Percentiles rank a stretch among this genome's conserved stretches.
phyloP scores from a whole-genome alignment of 2,113 vertebrate genomes.

The Macquaria ambigua region DNA sequence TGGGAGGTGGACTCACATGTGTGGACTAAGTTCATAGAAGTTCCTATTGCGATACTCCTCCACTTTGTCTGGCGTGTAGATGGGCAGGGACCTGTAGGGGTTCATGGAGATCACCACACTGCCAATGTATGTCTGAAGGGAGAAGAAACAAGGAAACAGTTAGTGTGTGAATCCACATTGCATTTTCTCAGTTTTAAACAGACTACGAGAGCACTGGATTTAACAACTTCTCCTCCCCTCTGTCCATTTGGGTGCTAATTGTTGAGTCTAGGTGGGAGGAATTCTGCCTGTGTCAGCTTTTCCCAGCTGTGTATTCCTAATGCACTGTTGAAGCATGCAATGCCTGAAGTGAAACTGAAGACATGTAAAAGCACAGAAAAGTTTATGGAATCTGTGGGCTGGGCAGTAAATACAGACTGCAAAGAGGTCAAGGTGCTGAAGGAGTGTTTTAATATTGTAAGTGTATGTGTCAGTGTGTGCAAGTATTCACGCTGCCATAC shows the following conservation, averaged over 20 bases:
- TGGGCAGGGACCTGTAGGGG: constrained; percentile 93
- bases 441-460: background rate
- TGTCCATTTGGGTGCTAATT: background rate
- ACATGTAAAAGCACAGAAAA: constrained; percentile 47
- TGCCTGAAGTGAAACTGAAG: constrained; percentile 50
- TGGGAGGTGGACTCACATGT: constrained; percentile 91
- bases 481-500: background rate
- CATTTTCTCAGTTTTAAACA: background rate
- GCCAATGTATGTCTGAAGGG: constrained; percentile 95
- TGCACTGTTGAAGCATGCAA: constrained; percentile 63
- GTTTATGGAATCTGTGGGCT: constrained; percentile 56
- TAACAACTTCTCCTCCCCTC: background rate
- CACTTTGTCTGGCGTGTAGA: constrained; percentile 97
- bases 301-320: constrained; percentile 62
- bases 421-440: constrained; percentile 16
- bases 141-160: background rate
- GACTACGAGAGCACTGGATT: background rate
- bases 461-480: too few species aligned
- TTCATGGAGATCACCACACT: constrained; percentile 99
- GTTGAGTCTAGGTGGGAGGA: constrained; percentile 16
- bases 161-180: background rate
- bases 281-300: constrained; percentile 52
- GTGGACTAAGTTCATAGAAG: constrained; percentile 98
- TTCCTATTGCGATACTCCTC: constrained; percentile 99
- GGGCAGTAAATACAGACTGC: constrained; percentile 23